These are phyloP conservation scores for Lithosia quadra DNA, from an alignment of 2,888 invertebrate species.

Conservation along the genomic window DNA sequence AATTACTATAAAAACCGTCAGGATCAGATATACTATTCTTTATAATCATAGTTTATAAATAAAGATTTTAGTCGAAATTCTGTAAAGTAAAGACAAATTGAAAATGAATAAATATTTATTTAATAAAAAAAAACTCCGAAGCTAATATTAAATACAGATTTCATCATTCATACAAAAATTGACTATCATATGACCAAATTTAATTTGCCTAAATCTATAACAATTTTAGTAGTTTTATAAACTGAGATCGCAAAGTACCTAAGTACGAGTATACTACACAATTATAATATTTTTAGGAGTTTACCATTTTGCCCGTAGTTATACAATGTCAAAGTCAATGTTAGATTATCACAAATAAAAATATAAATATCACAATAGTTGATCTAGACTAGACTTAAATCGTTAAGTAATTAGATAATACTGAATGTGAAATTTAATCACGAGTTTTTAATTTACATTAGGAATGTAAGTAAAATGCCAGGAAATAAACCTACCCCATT, in stretches of 20 bases:
- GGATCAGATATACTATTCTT: no score
- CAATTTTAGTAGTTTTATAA: slow-evolving; percentile 39
- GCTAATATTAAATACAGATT: slow-evolving; percentile 34
- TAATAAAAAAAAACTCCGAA: slow-evolving; percentile 56
- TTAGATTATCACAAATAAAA: not conserved
- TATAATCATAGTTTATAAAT: no score
- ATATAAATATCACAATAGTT: not conserved
- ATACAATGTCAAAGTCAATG: not conserved
- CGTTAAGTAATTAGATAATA: not conserved
- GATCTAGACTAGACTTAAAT: not conserved
- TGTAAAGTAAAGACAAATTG: not conserved
- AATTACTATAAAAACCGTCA: no score
- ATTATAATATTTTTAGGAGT: not conserved
- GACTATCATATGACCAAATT: slow-evolving; percentile 35
- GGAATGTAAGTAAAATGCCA: no score
- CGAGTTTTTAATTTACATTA: not conserved
- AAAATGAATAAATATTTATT: slow-evolving; percentile 34
- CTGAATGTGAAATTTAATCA: not conserved
- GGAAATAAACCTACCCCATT: no score
- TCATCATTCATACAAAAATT: not conserved
- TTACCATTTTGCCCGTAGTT: no score
- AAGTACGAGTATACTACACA: not conserved
- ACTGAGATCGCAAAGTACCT: slow-evolving; percentile 32
- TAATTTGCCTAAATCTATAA: slow-evolving; percentile 37
- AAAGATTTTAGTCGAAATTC: no score